A percentile compares a stretch with the other conserved stretches of the same genome.
phyloP scores from a whole-genome alignment of 2,888 invertebrate species.

The Drosophila ustulata region DNA sequence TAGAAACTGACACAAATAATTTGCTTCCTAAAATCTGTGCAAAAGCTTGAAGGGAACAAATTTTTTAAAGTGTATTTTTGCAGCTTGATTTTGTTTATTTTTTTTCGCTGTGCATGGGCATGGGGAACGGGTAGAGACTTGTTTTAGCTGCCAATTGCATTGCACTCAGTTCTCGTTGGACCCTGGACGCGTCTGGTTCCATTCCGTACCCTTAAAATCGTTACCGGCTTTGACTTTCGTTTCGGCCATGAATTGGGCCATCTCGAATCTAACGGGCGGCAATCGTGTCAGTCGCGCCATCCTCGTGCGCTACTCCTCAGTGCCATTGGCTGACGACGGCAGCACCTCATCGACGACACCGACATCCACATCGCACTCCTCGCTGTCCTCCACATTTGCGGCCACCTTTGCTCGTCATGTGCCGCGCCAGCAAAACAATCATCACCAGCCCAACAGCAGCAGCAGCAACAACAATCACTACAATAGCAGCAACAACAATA shows the following conservation, averaged over 20 bases:
- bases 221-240: not conserved
- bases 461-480: slow-evolving; percentile 24
- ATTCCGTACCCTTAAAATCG: slow-evolving; percentile 10
- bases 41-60: no score
- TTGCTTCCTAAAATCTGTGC: no score
- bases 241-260: slow-evolving; percentile 84
- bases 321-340: slow-evolving; percentile 79
- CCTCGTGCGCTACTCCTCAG: slow-evolving; percentile 84
- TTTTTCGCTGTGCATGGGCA: not conserved
- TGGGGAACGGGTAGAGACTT: not conserved
- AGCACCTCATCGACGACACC: slow-evolving; percentile 70
- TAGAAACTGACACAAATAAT: no score
- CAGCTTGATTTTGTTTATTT: not conserved
- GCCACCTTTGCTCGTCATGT: slow-evolving; percentile 77
- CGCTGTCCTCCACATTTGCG: slow-evolving; percentile 76
- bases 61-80: not conserved
- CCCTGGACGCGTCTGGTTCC: slow-evolving; percentile 50
- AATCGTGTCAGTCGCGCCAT: slow-evolving; percentile 85
- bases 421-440: slow-evolving; percentile 64
- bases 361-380: slow-evolving; percentile 61
- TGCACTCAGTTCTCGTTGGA: slow-evolving; percentile 65
- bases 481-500: slow-evolving; percentile 35
- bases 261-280: slow-evolving; percentile 84
- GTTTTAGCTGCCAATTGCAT: slow-evolving; percentile 13
- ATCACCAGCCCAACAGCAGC: slow-evolving; percentile 25